These are phyloP conservation scores for Porphyrio hochstetteri DNA, from an alignment of 2,113 vertebrate species.

Conservation along the genomic window DNA sequence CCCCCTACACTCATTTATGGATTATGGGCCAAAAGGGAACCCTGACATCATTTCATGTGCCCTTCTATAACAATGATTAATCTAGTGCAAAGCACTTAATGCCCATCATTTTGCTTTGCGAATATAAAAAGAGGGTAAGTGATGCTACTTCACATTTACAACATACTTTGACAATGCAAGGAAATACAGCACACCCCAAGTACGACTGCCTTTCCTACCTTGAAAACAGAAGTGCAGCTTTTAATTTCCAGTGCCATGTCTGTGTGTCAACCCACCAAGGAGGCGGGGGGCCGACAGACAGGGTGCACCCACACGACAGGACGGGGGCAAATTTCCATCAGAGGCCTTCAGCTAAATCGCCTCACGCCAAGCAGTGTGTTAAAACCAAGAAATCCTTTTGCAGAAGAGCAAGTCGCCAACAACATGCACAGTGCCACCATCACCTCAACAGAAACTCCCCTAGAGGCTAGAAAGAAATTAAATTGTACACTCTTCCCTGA, in stretches of 20 bases:
- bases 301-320: too few species aligned
- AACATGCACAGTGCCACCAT: fast-evolving
- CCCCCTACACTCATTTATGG: neutral
- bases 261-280: fast-evolving
- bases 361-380: neutral
- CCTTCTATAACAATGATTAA: neutral
- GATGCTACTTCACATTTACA: neutral
- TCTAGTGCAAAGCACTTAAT: neutral
- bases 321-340: neutral
- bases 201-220: neutral
- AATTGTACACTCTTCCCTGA: neutral
- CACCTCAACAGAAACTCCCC: neutral
- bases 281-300: too few species aligned
- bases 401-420: neutral
- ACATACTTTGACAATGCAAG: fast-evolving
- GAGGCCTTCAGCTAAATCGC: neutral
- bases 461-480: neutral
- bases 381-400: neutral
- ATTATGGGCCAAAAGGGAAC: slow-evolving; percentile 9
- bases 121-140: neutral
- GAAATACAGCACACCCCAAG: neutral
- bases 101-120: neutral
- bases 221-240: neutral
- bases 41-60: neutral
- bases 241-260: neutral